Evolutionary conservation across 2,888 invertebrate genomes (phyloP).

Genomic region (Ethmia dodecea): DNA sequence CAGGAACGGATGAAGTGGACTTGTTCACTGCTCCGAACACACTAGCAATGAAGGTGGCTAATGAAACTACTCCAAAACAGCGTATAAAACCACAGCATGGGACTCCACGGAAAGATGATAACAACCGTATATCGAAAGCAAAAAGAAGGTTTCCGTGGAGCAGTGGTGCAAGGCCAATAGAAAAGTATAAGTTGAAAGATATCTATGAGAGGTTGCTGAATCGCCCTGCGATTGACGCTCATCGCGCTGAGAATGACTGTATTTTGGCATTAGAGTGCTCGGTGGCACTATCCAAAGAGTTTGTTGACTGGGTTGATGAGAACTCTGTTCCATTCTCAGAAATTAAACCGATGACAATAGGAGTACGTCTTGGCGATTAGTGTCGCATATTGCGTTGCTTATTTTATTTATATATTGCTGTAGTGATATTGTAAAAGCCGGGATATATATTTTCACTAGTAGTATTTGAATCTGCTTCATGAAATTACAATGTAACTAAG

Average conservation of each 20-base stretch:
- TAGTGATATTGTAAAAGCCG: too few species aligned
- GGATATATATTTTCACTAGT: too few species aligned
- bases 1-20: background rate
- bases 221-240: constrained; percentile 57
- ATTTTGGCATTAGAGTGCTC: constrained; percentile 78
- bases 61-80: constrained; percentile 42
- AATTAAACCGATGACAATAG: constrained; percentile 48
- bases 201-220: constrained; percentile 76
- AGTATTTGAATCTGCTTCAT: too few species aligned
- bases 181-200: constrained; percentile 70
- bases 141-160: constrained; percentile 39
- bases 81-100: constrained; percentile 8
- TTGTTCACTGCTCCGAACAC: constrained; percentile 1
- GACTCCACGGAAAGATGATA: constrained; percentile 18
- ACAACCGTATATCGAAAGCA: constrained; percentile 19
- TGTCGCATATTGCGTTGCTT: background rate
- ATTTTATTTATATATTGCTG: too few species aligned
- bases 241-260: constrained; percentile 84
- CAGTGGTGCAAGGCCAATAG: constrained; percentile 27
- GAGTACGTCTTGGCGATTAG: constrained; percentile 31
- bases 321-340: constrained; percentile 41
- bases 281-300: constrained; percentile 67
- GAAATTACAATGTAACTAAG: too few species aligned
- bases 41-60: constrained; percentile 16
- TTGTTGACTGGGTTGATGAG: constrained; percentile 73